phyloP scores from a whole-genome alignment of 2,113 vertebrate species.

The Felis catus region DNA sequence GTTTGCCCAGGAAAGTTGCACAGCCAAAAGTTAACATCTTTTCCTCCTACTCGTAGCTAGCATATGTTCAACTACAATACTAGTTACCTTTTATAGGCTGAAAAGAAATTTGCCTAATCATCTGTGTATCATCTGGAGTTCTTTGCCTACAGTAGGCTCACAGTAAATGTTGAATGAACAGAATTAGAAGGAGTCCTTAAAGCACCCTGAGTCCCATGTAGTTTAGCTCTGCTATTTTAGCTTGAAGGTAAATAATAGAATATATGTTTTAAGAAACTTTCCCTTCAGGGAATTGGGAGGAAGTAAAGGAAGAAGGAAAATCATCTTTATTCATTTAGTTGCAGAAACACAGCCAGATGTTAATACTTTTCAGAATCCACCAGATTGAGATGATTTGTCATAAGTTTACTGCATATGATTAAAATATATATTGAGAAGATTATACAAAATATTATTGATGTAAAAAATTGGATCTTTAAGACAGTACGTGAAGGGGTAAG shows the following conservation, averaged over 20 bases:
- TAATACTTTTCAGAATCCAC: background rate
- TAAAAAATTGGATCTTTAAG: constrained; percentile 27
- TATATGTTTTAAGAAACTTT: background rate
- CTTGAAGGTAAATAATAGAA: background rate
- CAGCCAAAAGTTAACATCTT: background rate
- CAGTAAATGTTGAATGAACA: background rate
- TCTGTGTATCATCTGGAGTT: background rate
- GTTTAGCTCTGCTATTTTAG: background rate
- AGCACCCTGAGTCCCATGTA: background rate
- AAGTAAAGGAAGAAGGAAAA: background rate
- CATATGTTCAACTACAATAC: background rate
- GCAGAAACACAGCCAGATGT: background rate
- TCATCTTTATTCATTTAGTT: background rate
- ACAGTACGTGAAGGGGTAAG: background rate
- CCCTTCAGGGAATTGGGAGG: background rate
- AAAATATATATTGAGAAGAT: background rate
- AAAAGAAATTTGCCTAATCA: background rate
- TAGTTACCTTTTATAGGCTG: background rate
- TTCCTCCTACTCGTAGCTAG: background rate
- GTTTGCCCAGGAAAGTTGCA: background rate
- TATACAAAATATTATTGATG: background rate
- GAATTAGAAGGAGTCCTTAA: background rate
- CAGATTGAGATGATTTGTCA: background rate
- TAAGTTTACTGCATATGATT: background rate
- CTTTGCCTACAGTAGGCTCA: background rate